A percentile compares a stretch with the other conserved stretches of the same genome.
Conservation (phyloP, 2,797 vertebrate species). For the Petrocephalus schoutedeni region DNA sequence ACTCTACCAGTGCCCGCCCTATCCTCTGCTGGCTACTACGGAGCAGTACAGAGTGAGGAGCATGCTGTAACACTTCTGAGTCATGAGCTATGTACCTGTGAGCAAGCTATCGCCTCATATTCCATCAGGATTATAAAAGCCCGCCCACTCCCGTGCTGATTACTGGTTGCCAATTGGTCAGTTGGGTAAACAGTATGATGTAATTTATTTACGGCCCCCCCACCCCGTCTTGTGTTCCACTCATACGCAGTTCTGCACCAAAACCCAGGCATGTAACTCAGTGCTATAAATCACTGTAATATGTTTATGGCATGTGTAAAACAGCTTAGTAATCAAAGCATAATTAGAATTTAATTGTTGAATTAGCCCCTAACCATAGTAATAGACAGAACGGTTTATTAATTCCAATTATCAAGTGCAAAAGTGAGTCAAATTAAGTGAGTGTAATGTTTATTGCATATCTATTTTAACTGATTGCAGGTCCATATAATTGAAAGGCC, state of each 20-base stretch:
- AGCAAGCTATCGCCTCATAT: neutral
- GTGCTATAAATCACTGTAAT: neutral
- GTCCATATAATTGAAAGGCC: neutral
- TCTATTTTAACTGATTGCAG: neutral
- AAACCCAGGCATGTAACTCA: neutral
- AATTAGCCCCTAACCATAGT: neutral
- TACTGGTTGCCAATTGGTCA: neutral
- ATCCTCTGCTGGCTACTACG: neutral
- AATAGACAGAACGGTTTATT: conserved; percentile 33
- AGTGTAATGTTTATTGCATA: neutral
- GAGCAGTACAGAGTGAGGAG: neutral
- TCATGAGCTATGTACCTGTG: neutral
- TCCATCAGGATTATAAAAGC: neutral
- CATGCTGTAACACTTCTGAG: neutral
- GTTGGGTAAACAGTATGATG: neutral
- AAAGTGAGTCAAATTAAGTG: neutral
- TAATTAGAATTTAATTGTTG: neutral
- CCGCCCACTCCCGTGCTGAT: neutral
- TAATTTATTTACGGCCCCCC: neutral
- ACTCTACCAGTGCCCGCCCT: too few species aligned
- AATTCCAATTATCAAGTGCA: conserved; percentile 33
- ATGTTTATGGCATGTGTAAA: conserved; percentile 1
- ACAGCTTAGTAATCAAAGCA: neutral
- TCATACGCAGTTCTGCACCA: neutral
- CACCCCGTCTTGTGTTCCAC: neutral